Base-by-base conservation (phyloP, 37 sponge, comb jelly and placozoan genomes). In the Ianthella basta region DNA sequence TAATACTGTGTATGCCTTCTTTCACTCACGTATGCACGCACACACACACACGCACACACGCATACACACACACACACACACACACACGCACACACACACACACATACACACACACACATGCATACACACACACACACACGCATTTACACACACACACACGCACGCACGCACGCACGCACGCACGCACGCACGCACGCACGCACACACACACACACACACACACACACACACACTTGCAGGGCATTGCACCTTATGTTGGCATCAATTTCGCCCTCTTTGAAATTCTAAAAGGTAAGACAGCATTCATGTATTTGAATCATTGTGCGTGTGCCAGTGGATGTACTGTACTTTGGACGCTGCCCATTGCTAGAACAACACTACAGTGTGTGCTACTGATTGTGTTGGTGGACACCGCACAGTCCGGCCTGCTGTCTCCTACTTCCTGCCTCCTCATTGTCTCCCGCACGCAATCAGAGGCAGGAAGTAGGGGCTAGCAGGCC, bases 201-300 rank as follows among this genome's bases (percentile, higher is more conserved):
- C 56, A 57, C 21, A 57, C 73, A 85, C 77, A 32, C 32, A 27
- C 56, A 85, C 74, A 85, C 73, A 68, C 72, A 83, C 54, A 68
- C 72, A 69, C 53, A 83, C 60, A 81, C 60, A 54, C 57, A 68
- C 78, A 53, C 50, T 15, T 86, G 60, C 80, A 64, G 60, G 92
- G 92, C 0, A 89, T 92, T 78, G 92, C 92, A 19, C 92, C 92
- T 0, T 92, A 92, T 37, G 92, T 92, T 24, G 92, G 92, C 36
- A 82, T 92, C 56, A 92, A 92, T 65, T 92, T 92, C 86, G 84
- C 87, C 30, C 72, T 88, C 16, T 92, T 88, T 73, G 92, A 92
- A 23, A 86, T 83, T 40, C 57, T 92, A 18, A 92, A 92, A 87
- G 91, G 91, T 91, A 53, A 20, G 81, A 44, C 66, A 24, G 27